These are phyloP conservation scores for Pseudochromis fuscus DNA, from an alignment of 2,797 vertebrate species.

Conservation along the genomic window DNA sequence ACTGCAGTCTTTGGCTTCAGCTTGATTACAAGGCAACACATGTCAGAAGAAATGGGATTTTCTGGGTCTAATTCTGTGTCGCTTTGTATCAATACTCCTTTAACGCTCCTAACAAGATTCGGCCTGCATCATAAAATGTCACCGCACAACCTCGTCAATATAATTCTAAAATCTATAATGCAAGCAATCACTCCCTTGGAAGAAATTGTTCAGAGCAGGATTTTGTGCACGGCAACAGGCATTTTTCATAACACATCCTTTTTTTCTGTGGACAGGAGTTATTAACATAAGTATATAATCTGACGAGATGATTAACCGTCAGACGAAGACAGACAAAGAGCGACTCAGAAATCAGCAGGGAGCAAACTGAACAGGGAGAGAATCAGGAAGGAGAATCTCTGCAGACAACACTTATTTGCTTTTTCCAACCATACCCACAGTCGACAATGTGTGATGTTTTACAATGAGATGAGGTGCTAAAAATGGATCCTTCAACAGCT, in stretches of 20 bases:
- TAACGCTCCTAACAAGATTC: constrained; percentile 58
- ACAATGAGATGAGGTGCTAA: constrained; percentile 78
- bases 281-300: constrained; percentile 70
- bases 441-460: constrained; percentile 76
- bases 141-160: constrained; percentile 26
- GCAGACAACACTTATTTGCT: constrained; percentile 54
- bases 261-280: constrained; percentile 26
- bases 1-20: constrained; percentile 24
- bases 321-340: constrained; percentile 43
- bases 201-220: constrained; percentile 27
- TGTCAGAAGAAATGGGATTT: constrained; percentile 62
- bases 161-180: constrained; percentile 45
- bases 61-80: constrained; percentile 47
- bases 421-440: constrained; percentile 45
- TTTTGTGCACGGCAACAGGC: constrained; percentile 41
- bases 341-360: constrained; percentile 54
- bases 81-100: constrained; percentile 41
- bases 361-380: constrained; percentile 19
- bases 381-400: constrained; percentile 40
- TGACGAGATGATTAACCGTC: constrained; percentile 68
- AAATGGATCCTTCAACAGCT: constrained; percentile 80
- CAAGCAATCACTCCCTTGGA: constrained; percentile 25
- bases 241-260: constrained; percentile 44
- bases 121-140: constrained; percentile 35
- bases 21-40: constrained; percentile 50